These are phyloP conservation scores for Calephelis virginiensis DNA, from an alignment of 1,140 invertebrate genomes.

Conservation along the genomic window DNA sequence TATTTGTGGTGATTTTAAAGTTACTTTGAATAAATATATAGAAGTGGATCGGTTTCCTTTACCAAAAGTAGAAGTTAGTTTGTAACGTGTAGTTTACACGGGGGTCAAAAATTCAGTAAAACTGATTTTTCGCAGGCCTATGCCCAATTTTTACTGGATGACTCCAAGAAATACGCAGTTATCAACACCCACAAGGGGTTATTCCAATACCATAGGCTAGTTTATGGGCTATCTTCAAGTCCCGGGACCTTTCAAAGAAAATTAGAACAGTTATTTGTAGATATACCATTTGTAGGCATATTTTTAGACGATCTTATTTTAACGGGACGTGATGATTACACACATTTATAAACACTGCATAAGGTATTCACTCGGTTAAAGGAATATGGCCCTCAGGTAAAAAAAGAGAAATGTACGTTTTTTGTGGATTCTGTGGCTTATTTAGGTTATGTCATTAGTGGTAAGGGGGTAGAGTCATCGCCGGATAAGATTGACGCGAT, in stretches of 20 bases:
- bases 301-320: constrained; percentile 24
- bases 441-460: constrained; percentile 29
- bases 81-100: neutral
- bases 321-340: constrained; percentile 12
- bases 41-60: constrained; percentile 14
- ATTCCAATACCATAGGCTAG: constrained; percentile 36
- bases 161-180: constrained; percentile 31
- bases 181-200: constrained; percentile 41
- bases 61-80: constrained; percentile 14
- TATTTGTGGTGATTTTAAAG: constrained; percentile 17
- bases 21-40: constrained; percentile 20
- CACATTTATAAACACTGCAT: neutral
- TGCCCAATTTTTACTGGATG: constrained; percentile 28
- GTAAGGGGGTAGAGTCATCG: constrained; percentile 8
- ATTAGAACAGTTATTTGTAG: constrained; percentile 20
- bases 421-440: constrained; percentile 20
- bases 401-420: no score
- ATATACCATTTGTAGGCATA: neutral
- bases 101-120: neutral
- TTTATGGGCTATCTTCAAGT: constrained; percentile 20
- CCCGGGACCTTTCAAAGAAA: constrained; percentile 29
- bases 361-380: neutral
- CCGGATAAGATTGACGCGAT: constrained; percentile 21
- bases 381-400: no score
- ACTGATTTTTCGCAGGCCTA: no score